phyloP scores from a whole-genome alignment of 2,797 vertebrate species.

The Picus viridis region DNA sequence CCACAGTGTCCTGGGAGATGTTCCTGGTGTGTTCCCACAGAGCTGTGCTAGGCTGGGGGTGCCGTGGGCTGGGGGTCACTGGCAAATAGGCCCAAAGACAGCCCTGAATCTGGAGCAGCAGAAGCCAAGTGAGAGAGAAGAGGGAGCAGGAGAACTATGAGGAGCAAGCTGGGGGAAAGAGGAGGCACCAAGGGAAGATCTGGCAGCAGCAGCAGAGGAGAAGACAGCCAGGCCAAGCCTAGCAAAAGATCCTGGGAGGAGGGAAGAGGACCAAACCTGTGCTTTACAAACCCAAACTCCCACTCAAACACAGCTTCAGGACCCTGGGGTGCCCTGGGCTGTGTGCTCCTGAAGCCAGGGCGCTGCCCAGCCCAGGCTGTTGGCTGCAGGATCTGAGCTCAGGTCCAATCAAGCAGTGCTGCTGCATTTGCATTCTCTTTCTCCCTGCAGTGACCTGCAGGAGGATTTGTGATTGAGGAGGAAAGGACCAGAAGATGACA shows the following conservation, averaged over 20 bases:
- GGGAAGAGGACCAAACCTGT: not conserved
- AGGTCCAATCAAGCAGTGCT: not conserved
- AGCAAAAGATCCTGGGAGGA: not conserved
- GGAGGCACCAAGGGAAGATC: not conserved
- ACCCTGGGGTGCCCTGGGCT: not conserved
- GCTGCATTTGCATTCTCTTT: not conserved
- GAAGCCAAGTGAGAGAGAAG: not conserved
- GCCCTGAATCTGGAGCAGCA: accelerated
- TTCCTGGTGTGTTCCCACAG: not conserved
- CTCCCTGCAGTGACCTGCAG: conserved; percentile 56
- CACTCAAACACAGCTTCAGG: not conserved
- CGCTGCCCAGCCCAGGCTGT: not conserved
- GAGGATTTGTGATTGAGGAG: conserved; percentile 61
- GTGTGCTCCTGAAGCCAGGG: not conserved
- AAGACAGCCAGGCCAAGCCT: not conserved
- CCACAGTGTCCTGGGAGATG: too few relatives aligned
- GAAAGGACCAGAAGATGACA: not conserved
- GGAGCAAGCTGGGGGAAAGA: not conserved
- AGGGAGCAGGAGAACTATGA: not conserved
- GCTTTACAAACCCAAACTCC: not conserved
- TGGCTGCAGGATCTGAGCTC: not conserved
- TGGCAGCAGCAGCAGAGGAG: not conserved
- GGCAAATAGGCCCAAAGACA: not conserved
- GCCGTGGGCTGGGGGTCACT: not conserved
- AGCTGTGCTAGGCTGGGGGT: not conserved